Base-by-base conservation (phyloP, 2,888 invertebrate genomes). In the Drosophila kokeensis region DNA sequence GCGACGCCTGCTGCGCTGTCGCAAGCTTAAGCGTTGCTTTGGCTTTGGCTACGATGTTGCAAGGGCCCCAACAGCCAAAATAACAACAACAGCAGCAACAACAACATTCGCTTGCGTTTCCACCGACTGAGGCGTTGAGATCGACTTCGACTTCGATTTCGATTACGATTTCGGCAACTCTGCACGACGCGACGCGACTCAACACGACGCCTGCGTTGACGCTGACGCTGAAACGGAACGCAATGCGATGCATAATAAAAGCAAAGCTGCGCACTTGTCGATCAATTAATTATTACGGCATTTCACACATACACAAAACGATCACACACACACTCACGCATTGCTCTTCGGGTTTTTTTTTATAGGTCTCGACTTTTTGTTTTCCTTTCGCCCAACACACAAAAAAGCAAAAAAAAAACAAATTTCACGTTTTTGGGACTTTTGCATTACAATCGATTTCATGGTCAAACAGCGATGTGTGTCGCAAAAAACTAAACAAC, bases 281-380 rank as follows among this genome's bases (percentile, higher is more conserved):
- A 87, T 86, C 85, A 86, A 86, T 86, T 87, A 86, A 86, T 86
- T 86, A 87, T 86, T 86, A 85, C 87, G 85, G 87, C 81, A 85
- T 83, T 87, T 83, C 69, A 70, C 81, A 83, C 66, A 79, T 57
- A 45, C 32, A 63, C 50, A 42, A 52, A 58, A 53, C 57, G 59
- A 49, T 29, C 40, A 57, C 21, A 34, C 32, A 15, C 53, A 54
- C 45, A 64, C 57, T 42, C 42, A 68, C 45, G 45, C 45, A 45
- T 45, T 45, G 49, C 62, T 69, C 54, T 76, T 76, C 80, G 83
- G 88, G 72, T 81, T 85, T 83, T 85, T 79, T 80, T 73, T 74
- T 67, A 62, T 66, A 27, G 69, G 62, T 72, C 66, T 79, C 57
- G 65, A 30, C 63, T 69, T 66, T 77, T 52, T 65, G 66, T 70